Evolutionary conservation across 1,140 invertebrate genomes (phyloP), one percentile per base, ranked within the genome.

Genomic region (Epicauta chinensis): DNA sequence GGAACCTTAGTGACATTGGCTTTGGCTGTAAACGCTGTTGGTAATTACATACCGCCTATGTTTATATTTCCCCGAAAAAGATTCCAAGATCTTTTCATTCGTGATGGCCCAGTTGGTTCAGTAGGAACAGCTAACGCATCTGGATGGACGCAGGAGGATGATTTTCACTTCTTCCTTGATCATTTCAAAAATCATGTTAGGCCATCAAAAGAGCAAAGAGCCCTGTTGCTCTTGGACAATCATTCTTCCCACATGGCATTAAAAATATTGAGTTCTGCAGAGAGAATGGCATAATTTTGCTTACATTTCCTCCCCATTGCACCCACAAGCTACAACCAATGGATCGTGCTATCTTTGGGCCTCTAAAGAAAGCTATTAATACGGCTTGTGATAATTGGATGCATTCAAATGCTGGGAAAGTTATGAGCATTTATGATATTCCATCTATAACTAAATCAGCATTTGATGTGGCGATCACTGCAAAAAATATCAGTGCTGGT

Each of bases 401-500:
- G 66, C 40, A 59, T 56, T 69, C 37, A 45, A 61, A 78, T 53
- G 66, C 70, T 31, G 70, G 72, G n/a, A 72, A 69, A 63, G 55
- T 66, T 10, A 71, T 78, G 59, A 65, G 67, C 10, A 73, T 77
- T 23, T 76, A 75, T 60, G 71, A 76, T 51, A 70, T 77, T 41
- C 67, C 72, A 37, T 57, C 49, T 5, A 68, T 75, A 42, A 53
- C 73, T 29, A 46, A 56, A 23, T 53, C 61, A 58, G 68, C 70
- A 52, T 68, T 70, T 42, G 63, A 68, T 16, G n/a, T n/a, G n/a
- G n/a, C n/a, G n/a, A n/a, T n/a, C n/a, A 72, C 69, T 30, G 59
- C 60, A 39, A 32, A 43, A 11, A 77, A 77, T 54, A 74, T 77
- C 59, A 59, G 65, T 50, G 48, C 65, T 53, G 74, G 73, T n/a